Evolutionary conservation across 2,888 invertebrate species (phyloP).

Genomic region (Machimus rusticus): DNA sequence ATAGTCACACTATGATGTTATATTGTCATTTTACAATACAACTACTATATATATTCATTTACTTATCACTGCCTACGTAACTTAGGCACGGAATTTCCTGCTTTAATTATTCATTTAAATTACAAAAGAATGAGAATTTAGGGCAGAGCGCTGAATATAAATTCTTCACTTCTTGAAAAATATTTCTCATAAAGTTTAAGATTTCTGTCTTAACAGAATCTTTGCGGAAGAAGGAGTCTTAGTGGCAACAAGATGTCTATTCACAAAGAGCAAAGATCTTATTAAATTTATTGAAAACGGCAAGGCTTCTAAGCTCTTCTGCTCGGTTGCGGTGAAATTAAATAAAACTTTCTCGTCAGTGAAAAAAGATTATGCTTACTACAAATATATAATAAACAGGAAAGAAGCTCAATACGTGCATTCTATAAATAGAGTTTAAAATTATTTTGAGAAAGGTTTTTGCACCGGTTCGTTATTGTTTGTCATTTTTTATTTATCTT

Average conservation of each 20-base stretch:
- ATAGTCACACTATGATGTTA: too few relatives aligned
- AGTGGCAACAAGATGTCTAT: neutral
- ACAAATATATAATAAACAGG: neutral
- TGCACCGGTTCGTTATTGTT: neutral
- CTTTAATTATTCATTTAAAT: neutral
- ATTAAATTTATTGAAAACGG: neutral
- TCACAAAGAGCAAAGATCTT: neutral
- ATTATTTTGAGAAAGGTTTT: neutral
- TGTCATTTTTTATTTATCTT: neutral
- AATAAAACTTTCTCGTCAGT: neutral
- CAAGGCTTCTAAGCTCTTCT: neutral
- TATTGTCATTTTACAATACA: too few relatives aligned
- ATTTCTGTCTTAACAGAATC: neutral
- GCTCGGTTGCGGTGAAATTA: neutral
- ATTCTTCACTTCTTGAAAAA: neutral
- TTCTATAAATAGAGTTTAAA: neutral
- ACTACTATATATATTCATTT: too few relatives aligned
- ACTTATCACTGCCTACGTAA: too few relatives aligned
- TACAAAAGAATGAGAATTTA: neutral
- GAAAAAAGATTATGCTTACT: neutral
- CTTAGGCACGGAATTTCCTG: neutral
- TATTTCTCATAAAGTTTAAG: neutral
- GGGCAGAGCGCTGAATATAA: neutral
- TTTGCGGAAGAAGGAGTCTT: neutral
- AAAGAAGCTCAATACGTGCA: neutral